These are phyloP conservation scores for Phataginus tricuspis DNA, from an alignment of 2,797 vertebrate genomes.

Conservation along the genomic window DNA sequence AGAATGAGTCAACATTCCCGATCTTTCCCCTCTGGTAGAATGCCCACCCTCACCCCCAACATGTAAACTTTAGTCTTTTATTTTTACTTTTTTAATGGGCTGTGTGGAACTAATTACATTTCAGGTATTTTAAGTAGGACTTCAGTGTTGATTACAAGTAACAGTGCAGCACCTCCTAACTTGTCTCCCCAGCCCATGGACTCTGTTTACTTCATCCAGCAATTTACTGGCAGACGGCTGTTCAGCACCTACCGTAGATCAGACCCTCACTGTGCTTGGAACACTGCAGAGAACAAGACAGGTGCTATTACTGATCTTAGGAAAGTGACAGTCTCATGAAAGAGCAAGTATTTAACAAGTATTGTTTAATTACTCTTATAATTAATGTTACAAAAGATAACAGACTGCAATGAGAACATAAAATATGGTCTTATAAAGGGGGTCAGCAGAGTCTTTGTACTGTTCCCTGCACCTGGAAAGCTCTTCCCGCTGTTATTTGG, in stretches of 20 bases:
- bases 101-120: neutral
- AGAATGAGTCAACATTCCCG: neutral
- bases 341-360: neutral
- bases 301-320: neutral
- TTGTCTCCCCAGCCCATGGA: too few relatives aligned
- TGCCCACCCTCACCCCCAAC: neutral
- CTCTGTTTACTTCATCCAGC: neutral
- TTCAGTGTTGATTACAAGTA: neutral
- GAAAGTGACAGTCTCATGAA: neutral
- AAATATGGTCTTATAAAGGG: neutral
- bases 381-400: neutral
- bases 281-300: neutral
- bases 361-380: neutral
- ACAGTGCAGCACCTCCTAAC: neutral
- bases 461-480: neutral
- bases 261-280: neutral
- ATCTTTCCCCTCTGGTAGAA: neutral
- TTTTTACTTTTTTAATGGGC: neutral
- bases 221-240: neutral
- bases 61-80: neutral
- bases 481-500: neutral
- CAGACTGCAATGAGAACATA: neutral
- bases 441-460: neutral
- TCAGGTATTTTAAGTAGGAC: neutral
- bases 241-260: neutral